A percentile compares a stretch with the other conserved stretches of the same genome.
phyloP scores from a whole-genome alignment of 2,113 vertebrate species.

The Falcunculus frontatus region DNA sequence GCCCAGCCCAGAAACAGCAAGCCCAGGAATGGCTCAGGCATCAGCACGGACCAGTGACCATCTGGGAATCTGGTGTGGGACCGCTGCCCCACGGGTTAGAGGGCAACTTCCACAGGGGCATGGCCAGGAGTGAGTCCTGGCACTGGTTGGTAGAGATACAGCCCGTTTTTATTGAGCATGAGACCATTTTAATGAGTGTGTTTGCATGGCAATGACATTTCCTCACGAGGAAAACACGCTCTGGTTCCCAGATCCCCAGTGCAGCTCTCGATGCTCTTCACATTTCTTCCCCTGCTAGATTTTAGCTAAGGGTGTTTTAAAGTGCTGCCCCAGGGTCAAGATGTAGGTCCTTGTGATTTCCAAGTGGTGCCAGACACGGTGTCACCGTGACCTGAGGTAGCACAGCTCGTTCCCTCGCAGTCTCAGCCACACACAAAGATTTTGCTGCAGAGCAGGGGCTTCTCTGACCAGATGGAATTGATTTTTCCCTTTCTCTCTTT shows the following conservation, averaged over 20 bases:
- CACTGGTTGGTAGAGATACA: not conserved
- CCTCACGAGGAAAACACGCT: rapidly evolving
- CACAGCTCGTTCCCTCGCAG: not conserved
- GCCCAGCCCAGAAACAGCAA: not conserved
- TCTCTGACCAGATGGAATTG: not conserved
- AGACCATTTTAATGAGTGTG: not conserved
- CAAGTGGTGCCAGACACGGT: not conserved
- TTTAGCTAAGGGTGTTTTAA: not conserved
- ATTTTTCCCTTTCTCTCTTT: not conserved
- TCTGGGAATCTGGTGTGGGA: not conserved
- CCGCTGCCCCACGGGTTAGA: not conserved
- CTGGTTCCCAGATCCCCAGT: not conserved
- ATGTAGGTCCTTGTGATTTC: not conserved
- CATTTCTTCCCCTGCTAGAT: not conserved
- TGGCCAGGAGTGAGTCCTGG: not conserved
- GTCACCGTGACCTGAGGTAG: not conserved
- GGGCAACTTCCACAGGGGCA: not conserved
- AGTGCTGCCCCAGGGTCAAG: not conserved
- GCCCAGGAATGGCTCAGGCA: not conserved
- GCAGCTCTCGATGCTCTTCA: not conserved
- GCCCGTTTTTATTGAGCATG: not conserved
- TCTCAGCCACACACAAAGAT: not conserved
- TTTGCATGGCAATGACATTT: not conserved
- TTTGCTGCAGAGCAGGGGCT: not conserved
- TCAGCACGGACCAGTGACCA: rapidly evolving